Percentiles rank a stretch among this genome's conserved stretches.
Conservation (phyloP, 2,888 invertebrate species). For the Carpatolechia fugitivella region DNA sequence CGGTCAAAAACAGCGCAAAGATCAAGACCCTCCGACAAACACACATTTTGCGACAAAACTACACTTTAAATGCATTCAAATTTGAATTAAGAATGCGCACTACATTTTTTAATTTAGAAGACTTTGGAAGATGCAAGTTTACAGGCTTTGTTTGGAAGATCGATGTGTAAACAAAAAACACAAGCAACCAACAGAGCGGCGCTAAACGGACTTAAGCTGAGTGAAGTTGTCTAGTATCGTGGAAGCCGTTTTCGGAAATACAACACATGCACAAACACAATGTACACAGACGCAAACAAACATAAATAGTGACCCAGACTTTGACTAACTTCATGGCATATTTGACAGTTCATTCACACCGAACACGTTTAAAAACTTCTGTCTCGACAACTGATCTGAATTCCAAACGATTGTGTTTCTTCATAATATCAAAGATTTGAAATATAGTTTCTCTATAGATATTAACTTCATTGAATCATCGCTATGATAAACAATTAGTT, state of each 20-base stretch:
- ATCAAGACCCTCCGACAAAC: conserved; percentile 50
- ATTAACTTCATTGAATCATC: no score
- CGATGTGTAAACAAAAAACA: conserved; percentile 38
- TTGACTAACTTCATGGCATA: conserved; percentile 63
- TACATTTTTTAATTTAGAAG: conserved; percentile 46
- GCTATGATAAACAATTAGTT: no score
- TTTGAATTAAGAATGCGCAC: conserved; percentile 28
- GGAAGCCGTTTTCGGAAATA: conserved; percentile 48
- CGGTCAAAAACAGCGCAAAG: conserved; percentile 58
- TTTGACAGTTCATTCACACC: conserved; percentile 73
- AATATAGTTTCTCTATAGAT: no score
- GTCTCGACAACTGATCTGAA: neutral
- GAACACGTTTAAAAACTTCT: conserved; percentile 34
- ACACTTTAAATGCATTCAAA: conserved; percentile 27
- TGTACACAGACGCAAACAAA: conserved; percentile 40
- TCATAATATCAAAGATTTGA: no score
- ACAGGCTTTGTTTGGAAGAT: conserved; percentile 31
- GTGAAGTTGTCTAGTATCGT: conserved; percentile 23
- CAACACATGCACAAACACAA: conserved; percentile 43
- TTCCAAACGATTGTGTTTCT: no score
- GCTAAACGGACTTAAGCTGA: conserved; percentile 29
- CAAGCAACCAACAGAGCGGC: conserved; percentile 36
- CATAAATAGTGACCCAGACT: conserved; percentile 47
- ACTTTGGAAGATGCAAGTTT: conserved; percentile 41
- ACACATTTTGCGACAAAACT: conserved; percentile 56